Percentiles rank a stretch among this genome's conserved stretches.
Evolutionary conservation across 2,113 vertebrate species (phyloP).

Genomic region (Acanthochromis polyacanthus): DNA sequence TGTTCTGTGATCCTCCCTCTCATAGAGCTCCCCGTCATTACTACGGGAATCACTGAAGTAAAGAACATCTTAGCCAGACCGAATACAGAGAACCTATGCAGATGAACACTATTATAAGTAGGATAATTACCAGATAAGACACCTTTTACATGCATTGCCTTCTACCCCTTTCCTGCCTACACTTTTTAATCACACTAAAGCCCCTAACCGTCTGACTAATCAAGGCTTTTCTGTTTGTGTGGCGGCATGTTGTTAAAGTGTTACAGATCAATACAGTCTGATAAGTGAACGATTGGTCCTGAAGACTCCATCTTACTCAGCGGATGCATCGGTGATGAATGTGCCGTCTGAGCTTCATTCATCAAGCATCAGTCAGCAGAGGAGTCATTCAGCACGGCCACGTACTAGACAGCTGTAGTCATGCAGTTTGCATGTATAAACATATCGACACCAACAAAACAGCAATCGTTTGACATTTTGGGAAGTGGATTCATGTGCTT

Average conservation of each 20-base stretch:
- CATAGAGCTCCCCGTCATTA: slow-evolving; percentile 31
- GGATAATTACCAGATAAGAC: slow-evolving; percentile 10
- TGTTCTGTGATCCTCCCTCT: slow-evolving; percentile 60
- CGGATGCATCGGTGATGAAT: slow-evolving; percentile 18
- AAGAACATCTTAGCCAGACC: neutral
- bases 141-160: neutral
- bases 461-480: neutral
- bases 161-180: no score
- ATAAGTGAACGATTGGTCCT: slow-evolving; percentile 1
- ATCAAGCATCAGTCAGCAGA: slow-evolving; percentile 33
- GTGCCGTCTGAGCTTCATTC: slow-evolving; percentile 49
- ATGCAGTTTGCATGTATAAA: neutral
- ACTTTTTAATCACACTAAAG: neutral
- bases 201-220: slow-evolving; percentile 7
- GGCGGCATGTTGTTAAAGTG: slow-evolving; percentile 33
- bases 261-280: slow-evolving; percentile 49
- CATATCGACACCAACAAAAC: neutral
- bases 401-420: neutral
- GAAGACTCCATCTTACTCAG: slow-evolving; percentile 46
- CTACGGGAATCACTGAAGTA: neutral
- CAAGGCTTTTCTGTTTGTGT: slow-evolving; percentile 17
- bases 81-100: neutral
- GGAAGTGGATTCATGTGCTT: neutral
- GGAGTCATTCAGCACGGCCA: slow-evolving; percentile 2
- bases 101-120: neutral